Base-by-base conservation (phyloP, 2,888 invertebrate genomes). In the Antheraea assamensis region DNA sequence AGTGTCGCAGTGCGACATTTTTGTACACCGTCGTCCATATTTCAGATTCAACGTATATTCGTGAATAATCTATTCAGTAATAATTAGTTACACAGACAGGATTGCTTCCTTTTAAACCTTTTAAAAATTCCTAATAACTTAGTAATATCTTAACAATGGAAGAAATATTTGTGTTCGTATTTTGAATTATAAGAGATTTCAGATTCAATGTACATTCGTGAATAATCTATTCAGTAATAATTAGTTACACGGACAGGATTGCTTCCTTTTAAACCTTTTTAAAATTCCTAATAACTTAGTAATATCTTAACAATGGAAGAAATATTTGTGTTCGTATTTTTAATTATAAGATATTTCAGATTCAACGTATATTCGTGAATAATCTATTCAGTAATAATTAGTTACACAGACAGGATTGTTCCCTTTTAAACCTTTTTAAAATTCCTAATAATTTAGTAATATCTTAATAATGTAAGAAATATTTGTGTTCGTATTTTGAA, bases 1-100 rank as follows among this genome's bases (percentile, higher is more conserved):
- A 58, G 13, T 61, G 61, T 61, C 61, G 61, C 61, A 61, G 21
- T 61, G 61, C 61, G 61, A 61, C 61, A 61, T 30, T 61, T 61
- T 30, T 27, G 24, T 61, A 27, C 24, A 61, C 27, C 27, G 27
- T 17, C 61, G 15, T 61, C 61, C 61, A 61, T 61, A 61, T 61
- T 61, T 30, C 27, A 61, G 61, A 61, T 13, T 15, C 27, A 61
- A 61, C 27, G 61, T 15, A 61, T 27, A 27, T 61, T 61, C 17
- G 17, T 27, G 21, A 7, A 61, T 13, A 27, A 17, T 61, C 61
- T 61, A 61, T 61, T 15, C 17, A 61, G 4, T 61, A 27, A 61
- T 27, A 27, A 24, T 61, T 61, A 30, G 17, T 61, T 61, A 61
- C 61, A 27, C 58, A 24, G 24, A 58, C 7, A 24, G 10, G 1